Conservation (phyloP, 2,797 vertebrate genomes). For the Myripristis murdjan region DNA sequence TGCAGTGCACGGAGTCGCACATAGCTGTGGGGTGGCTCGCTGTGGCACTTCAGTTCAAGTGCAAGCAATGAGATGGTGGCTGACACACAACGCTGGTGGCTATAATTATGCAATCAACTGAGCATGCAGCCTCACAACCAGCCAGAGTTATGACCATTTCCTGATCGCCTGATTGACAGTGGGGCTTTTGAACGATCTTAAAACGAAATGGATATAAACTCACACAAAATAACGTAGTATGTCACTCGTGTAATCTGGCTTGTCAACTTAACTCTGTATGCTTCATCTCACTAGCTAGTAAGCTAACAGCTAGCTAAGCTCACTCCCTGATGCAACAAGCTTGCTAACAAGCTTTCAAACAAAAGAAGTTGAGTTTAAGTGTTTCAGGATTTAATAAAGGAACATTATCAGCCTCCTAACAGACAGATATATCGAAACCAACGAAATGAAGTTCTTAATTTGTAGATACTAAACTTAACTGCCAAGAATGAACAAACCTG, state of each 20-base stretch:
- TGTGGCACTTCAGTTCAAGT: slow-evolving; percentile 55
- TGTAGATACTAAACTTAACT: slow-evolving; percentile 45
- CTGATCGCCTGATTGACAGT: background rate
- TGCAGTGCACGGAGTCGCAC: slow-evolving; percentile 45
- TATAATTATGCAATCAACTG: slow-evolving; percentile 70
- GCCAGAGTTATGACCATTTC: slow-evolving; percentile 7
- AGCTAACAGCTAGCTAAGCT: slow-evolving; percentile 65
- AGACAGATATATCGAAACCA: accelerated
- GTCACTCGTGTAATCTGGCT: background rate
- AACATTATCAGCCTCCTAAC: too few species aligned
- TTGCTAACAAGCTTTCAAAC: background rate
- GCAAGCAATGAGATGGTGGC: slow-evolving; percentile 65
- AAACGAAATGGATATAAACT: background rate
- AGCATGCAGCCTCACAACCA: slow-evolving; percentile 37
- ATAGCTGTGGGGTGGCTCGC: slow-evolving; percentile 44
- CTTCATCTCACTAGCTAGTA: slow-evolving; percentile 35
- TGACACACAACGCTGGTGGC: slow-evolving; percentile 69
- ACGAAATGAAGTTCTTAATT: background rate
- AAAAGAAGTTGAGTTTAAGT: background rate
- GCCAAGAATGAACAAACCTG: slow-evolving; percentile 57
- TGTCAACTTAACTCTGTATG: background rate
- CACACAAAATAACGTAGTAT: background rate
- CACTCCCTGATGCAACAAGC: slow-evolving; percentile 1
- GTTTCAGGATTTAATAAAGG: background rate
- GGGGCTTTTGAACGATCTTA: slow-evolving; percentile 2